Base-by-base conservation (phyloP, 64 coral and sea anemone genomes). In the Actinia equina region DNA sequence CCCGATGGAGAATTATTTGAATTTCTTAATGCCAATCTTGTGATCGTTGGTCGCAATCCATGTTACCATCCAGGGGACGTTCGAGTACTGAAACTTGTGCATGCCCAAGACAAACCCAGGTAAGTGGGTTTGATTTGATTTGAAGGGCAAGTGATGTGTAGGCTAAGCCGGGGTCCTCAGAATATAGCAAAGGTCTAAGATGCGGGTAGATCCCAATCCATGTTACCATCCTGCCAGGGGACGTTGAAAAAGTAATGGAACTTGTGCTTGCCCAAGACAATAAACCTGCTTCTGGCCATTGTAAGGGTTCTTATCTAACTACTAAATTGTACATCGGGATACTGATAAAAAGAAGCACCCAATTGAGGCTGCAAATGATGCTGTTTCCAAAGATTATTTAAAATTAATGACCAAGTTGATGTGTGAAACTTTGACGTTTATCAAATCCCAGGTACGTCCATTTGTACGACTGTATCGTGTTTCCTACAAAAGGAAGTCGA, bases 391-490 rank as follows among this genome's bases (percentile, higher is more conserved):
- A 7, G 45, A 49, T 49, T 49, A 49, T 56, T 13, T 11, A 56
- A 56, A 56, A 6, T 56, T 56, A 11, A 2, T 56, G 54, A 7
- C 2, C 13, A 11, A 56, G 5, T 11, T 15, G 54, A 49, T 56
- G 54, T 7, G 9, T 56, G 45, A 49, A 49, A 49, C 45, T 49
- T 46, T 81, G 8, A 81, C 9, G 1, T 51, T 81, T 81, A 52
- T 81, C 43, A 51, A 43, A 79, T 43, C 27, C 17, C 25, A 5
- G 77, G 17, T 92, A 92, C 57, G 90, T n/a, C 4, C 79, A 92
- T 87, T 78, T 92, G 52, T 77, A 52, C 54, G 90, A 92, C 61
- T 92, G 90, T 27, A 87, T 92, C 45, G 85, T 92, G 77, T 92
- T 92, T 41, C 90, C 90, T 0, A 87, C 85, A 13, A 92, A 80